A percentile compares a stretch with the other conserved stretches of the same genome.
Conservation (phyloP, 2,797 vertebrate species). For the Echeneis naucrates region DNA sequence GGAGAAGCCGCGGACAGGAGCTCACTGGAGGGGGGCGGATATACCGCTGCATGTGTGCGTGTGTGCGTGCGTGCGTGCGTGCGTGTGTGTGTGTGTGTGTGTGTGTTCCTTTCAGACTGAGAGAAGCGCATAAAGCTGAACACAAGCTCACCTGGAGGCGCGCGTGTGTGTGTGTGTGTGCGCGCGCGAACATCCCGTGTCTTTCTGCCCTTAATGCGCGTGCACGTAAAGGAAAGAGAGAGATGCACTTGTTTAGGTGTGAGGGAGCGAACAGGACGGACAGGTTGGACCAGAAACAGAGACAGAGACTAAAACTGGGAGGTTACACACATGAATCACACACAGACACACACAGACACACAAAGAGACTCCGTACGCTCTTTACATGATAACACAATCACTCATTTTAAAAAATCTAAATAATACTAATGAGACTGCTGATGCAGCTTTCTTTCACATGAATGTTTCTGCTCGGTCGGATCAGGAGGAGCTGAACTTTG, state of each 20-base stretch:
- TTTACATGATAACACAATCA: neutral
- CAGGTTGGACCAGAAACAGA: slow-evolving; percentile 57
- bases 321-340: slow-evolving; percentile 25
- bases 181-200: too few species aligned
- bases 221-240: slow-evolving; percentile 17
- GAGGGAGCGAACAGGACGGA: slow-evolving; percentile 53
- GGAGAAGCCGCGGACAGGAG: slow-evolving; percentile 84
- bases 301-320: slow-evolving; percentile 24
- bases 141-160: slow-evolving; percentile 41
- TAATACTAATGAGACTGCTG: neutral
- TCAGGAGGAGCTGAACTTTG: neutral
- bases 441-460: neutral
- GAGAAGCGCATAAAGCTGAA: slow-evolving; percentile 31
- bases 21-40: slow-evolving; percentile 80
- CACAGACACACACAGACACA: neutral
- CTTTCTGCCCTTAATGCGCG: slow-evolving; percentile 13
- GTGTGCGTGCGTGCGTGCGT: slow-evolving; percentile 21
- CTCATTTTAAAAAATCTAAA: neutral
- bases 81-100: too few species aligned
- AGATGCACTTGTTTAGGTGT: slow-evolving; percentile 45
- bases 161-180: neutral
- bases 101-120: slow-evolving; percentile 14
- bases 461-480: neutral
- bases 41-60: slow-evolving; percentile 46
- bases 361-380: neutral